Base-by-base conservation (phyloP, 2,113 vertebrate species). In the Lynx canadensis region DNA sequence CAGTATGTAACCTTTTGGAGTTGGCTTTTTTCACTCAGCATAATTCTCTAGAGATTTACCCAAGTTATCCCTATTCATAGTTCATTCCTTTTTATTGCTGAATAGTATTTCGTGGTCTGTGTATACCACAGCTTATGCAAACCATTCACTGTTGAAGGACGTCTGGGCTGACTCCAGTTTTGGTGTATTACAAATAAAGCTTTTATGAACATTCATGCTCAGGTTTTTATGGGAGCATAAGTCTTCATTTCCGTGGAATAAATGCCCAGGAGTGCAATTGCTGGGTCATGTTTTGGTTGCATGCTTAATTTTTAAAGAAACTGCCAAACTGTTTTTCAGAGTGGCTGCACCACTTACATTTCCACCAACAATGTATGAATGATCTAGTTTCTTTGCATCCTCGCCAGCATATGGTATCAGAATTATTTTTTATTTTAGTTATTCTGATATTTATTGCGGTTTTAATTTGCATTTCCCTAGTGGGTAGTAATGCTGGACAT, bases 371-470 rank as follows among this genome's bases (percentile, higher is more conserved):
- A 25, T 76, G 16, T 87, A 45, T 86, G 66, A 96, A 16, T 16
- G 1, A 81, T 82, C 52, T 18, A 10, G 65, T 95, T 79, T 81
- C 74, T 89, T 71, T 57, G 31, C 50, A 78, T 88, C 45, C 21
- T 87, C 60, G 48, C 63, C 57, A 91, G 50, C 13, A 48, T 63
- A 84, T 89, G 50, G 23, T 66, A 41, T 55, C 36, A 5, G 73
- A 74, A 31, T 84, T 76, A 93, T 69, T 92, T 91, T 92, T 89
- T 52, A 74, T 55, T 69, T 97, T 85, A 85, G 65, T 80, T 85
- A 71, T 80, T 65, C 66, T 73, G 91, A 55, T 71, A 48, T 4
- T 78, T 31, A 50, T 29, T 82, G 31, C 68, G 89, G 76, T 78
- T 69, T 78, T 83, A 93, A 71, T 79, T 74, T 93, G n/a, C 80